These are phyloP conservation scores for Phrynocephalus forsythii DNA, from an alignment of 2,797 vertebrate species.

Conservation along the genomic window DNA sequence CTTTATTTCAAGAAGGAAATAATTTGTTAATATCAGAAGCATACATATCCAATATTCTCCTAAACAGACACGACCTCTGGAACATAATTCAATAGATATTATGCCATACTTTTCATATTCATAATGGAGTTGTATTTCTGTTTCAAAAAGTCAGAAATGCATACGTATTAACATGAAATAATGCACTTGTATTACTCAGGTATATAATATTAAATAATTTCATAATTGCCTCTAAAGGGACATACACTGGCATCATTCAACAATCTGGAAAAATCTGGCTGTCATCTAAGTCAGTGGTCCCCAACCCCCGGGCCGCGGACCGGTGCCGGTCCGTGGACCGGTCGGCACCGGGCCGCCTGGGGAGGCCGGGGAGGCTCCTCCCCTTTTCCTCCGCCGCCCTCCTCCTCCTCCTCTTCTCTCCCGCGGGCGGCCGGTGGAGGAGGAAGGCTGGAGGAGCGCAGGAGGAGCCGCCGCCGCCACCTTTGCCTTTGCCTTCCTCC, in stretches of 20 bases:
- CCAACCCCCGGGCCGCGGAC: no score
- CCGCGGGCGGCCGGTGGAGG: no score
- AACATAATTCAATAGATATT: not conserved
- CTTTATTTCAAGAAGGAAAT: not conserved
- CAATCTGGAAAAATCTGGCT: constrained; percentile 10
- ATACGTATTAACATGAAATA: not conserved
- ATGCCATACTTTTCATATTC: not conserved
- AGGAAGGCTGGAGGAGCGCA: no score
- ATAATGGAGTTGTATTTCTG: not conserved
- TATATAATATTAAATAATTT: not conserved
- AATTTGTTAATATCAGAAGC: not conserved
- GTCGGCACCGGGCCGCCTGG: no score
- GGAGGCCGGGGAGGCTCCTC: no score
- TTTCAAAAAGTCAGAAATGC: not conserved
- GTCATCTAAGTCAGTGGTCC: not conserved
- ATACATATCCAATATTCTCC: not conserved
- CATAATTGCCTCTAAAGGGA: not conserved
- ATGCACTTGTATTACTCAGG: not conserved
- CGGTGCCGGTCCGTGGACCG: no score
- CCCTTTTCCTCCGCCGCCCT: no score
- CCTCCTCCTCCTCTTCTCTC: no score
- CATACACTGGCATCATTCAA: not conserved
- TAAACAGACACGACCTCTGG: no score
- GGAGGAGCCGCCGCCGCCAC: no score
- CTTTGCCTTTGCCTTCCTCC: no score